Conservation (phyloP, 1,140 invertebrate genomes). For the Drosophila setifemur region DNA sequence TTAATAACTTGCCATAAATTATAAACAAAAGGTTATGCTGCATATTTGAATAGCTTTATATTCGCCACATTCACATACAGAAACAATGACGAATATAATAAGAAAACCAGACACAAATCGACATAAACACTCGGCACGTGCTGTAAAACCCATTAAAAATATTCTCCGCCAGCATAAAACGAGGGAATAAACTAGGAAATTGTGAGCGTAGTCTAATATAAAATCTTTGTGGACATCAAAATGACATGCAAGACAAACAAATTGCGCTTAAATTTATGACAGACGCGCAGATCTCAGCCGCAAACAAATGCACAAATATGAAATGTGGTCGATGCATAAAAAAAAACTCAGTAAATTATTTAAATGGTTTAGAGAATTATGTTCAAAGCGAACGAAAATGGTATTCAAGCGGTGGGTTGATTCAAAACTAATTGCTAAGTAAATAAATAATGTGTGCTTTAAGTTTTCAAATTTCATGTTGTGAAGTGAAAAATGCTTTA, state of each 20-base stretch:
- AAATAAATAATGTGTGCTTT: too few species aligned
- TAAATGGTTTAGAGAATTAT: neutral
- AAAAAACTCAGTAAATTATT: constrained; percentile 1
- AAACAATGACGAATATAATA: constrained; percentile 29
- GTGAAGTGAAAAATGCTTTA: too few species aligned
- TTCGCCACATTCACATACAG: neutral
- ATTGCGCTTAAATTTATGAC: constrained; percentile 71
- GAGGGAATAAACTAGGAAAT: constrained; percentile 27
- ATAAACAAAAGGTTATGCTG: constrained; percentile 35
- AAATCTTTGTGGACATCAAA: constrained; percentile 74
- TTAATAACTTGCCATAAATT: constrained; percentile 51
- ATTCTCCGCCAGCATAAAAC: constrained; percentile 45
- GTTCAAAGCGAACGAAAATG: too few species aligned
- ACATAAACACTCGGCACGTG: constrained; percentile 70
- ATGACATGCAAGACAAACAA: constrained; percentile 75
- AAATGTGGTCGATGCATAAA: constrained; percentile 12
- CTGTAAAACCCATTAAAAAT: constrained; percentile 76
- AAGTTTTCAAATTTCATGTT: too few species aligned
- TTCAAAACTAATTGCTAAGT: neutral
- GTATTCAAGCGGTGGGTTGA: too few species aligned
- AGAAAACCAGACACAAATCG: constrained; percentile 27
- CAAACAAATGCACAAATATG: constrained; percentile 19
- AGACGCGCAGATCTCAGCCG: constrained; percentile 21
- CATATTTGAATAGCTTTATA: constrained; percentile 21
- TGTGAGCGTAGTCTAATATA: constrained; percentile 48